These are phyloP conservation scores for Chloroceryle inda DNA, from an alignment of 2,797 vertebrate genomes.

Conservation along the genomic window DNA sequence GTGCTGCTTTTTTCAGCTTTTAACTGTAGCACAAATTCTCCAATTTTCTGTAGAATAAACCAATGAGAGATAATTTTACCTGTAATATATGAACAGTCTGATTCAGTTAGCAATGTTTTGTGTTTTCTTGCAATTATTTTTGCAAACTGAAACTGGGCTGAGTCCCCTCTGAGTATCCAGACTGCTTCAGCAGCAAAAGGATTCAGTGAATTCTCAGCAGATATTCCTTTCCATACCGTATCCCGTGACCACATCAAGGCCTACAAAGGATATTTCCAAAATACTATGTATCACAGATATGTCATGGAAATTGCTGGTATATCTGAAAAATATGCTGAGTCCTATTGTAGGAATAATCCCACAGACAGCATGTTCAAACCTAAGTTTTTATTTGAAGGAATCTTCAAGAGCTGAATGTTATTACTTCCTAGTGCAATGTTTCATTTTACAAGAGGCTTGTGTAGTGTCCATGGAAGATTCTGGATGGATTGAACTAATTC, in stretches of 20 bases:
- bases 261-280: not conserved
- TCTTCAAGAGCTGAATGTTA: not conserved
- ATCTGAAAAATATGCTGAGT: not conserved
- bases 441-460: not conserved
- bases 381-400: not conserved
- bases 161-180: not conserved
- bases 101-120: not conserved
- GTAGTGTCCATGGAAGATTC: not conserved
- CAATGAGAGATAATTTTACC: not conserved
- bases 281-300: not conserved
- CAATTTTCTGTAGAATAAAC: not conserved
- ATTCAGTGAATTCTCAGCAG: not conserved
- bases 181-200: not conserved
- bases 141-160: not conserved
- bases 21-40: not conserved
- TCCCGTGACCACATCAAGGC: not conserved
- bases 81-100: not conserved
- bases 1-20: conserved; percentile 22
- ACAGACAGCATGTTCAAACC: not conserved
- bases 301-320: not conserved
- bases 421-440: not conserved
- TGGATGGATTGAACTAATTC: not conserved
- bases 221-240: not conserved
- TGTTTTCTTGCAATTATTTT: not conserved
- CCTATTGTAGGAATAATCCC: not conserved